Base-by-base conservation (phyloP, 2,888 invertebrate species). In the Drosophila pullipes region DNA sequence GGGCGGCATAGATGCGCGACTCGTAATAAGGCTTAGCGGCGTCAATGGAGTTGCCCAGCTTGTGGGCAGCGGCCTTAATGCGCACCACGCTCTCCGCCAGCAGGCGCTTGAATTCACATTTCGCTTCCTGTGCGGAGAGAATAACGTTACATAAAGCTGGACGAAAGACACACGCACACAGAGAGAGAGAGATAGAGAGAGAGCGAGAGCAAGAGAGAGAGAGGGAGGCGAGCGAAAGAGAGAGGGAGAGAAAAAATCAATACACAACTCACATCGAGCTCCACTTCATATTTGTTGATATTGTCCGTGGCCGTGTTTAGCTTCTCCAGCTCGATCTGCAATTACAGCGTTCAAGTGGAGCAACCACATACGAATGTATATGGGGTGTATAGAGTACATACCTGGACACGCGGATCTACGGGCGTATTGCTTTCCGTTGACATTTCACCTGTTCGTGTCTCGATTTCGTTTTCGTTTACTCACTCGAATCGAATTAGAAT, bases 11-110 rank as follows among this genome's bases (percentile, higher is more conserved):
- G 93, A 97, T 96, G 85, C 97, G 95, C 39, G 98, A 96, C 94
- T 98, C 98, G 94, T 98, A 98, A 91, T 98, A 98, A 1, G 98
- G 98, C 81, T 97, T 95, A 6, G 98, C 97, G 93, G 97, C 96
- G 90, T 97, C 97, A 59, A 98, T 96, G 85, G 97, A 97, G 91
- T 96, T 95, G 49, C 97, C 97, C 68, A 97, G 94, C 93, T 98
- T 98, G 88, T 96, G 96, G 7, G 97, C 95, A 62, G 98, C 94
- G 77, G 95, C 95, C 92, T 98, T 97, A 82, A 98, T 96, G 80
- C 96, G 95, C 11, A 96, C 95, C 31, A 97, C 97, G 25, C 97
- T 97, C 89, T 98, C 97, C 47, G 96, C 96, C 37, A 98, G 94
- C 63, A 97, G 94, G 74, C 96, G 95, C 63, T 97, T 95, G 94